Evolutionary conservation across 2,888 invertebrate species (phyloP).

Genomic region (Synanthedon vespiformis): DNA sequence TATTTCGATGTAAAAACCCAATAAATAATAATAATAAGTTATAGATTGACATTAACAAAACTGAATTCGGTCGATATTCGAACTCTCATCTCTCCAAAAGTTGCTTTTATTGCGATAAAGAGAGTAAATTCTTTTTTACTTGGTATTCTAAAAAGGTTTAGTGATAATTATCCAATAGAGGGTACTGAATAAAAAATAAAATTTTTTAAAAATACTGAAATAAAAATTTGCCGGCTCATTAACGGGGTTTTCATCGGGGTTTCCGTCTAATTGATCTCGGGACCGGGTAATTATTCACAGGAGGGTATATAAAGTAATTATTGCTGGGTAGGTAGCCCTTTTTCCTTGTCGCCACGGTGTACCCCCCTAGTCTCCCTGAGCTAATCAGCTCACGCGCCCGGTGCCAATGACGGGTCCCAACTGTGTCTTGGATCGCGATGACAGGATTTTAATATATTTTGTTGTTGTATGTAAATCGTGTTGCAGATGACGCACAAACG

Average conservation of each 20-base stretch:
- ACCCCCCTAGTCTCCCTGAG: slow-evolving; percentile 22
- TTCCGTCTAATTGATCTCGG: slow-evolving; percentile 62
- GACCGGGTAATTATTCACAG: slow-evolving; percentile 66
- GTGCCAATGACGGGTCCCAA: slow-evolving; percentile 62
- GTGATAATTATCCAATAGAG: neutral
- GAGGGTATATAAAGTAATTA: slow-evolving; percentile 66
- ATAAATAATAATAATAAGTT: too few relatives aligned
- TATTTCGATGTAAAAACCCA: too few relatives aligned
- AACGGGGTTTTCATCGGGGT: slow-evolving; percentile 51
- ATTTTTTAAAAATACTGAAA: too few relatives aligned
- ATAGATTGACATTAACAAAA: too few relatives aligned
- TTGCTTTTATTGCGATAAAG: too few relatives aligned
- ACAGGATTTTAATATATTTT: slow-evolving; percentile 69
- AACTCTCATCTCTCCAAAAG: too few relatives aligned
- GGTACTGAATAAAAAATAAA: slow-evolving; percentile 5
- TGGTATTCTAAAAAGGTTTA: too few relatives aligned
- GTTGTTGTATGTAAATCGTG: slow-evolving; percentile 59
- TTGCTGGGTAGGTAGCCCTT: slow-evolving; percentile 63
- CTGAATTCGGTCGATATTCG: too few relatives aligned
- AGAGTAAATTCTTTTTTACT: too few relatives aligned
- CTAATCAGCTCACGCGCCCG: slow-evolving; percentile 60
- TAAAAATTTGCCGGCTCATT: slow-evolving; percentile 60
- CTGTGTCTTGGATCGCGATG: slow-evolving; percentile 58
- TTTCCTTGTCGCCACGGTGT: slow-evolving; percentile 52
- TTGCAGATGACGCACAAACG: slow-evolving; percentile 40